Percentiles rank a stretch among this genome's conserved stretches.
Evolutionary conservation across 2,113 vertebrate genomes (phyloP).

Genomic region (Xenotilapia longispinis): DNA sequence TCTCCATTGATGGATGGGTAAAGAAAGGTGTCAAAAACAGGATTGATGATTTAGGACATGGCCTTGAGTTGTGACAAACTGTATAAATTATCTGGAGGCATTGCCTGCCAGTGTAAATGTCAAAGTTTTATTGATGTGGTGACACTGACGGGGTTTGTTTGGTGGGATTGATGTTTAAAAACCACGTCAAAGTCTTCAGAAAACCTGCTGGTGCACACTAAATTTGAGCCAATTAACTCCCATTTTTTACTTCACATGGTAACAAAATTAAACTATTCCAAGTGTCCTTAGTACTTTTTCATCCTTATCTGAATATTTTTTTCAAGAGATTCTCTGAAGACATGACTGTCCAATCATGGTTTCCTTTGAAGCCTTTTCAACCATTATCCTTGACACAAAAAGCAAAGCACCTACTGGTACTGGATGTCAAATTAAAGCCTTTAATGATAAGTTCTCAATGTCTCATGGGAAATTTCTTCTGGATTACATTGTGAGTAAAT

Average conservation of each 20-base stretch:
- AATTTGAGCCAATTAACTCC: background rate
- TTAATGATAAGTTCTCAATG: constrained; percentile 70
- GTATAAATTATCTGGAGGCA: constrained; percentile 44
- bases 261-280: constrained; percentile 2
- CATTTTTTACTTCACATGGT: background rate
- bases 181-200: background rate
- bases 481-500: constrained; percentile 69
- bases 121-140: constrained; percentile 42
- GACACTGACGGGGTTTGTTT: background rate
- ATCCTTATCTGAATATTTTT: constrained; percentile 42
- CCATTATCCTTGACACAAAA: constrained; percentile 71
- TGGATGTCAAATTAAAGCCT: constrained; percentile 73
- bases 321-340: constrained; percentile 49
- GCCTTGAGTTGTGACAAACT: constrained; percentile 49
- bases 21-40: constrained; percentile 51
- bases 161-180: background rate
- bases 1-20: constrained; percentile 46
- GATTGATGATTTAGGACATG: constrained; percentile 48
- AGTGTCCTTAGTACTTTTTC: constrained; percentile 17
- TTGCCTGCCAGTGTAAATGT: constrained; percentile 16
- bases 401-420: constrained; percentile 64
- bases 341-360: constrained; percentile 30
- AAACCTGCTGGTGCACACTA: background rate
- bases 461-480: constrained; percentile 70
- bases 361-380: constrained; percentile 67